A percentile compares a stretch with the other conserved stretches of the same genome.
Evolutionary conservation across 2,888 invertebrate species (phyloP).

Genomic region (Pachydiplax longipennis): DNA sequence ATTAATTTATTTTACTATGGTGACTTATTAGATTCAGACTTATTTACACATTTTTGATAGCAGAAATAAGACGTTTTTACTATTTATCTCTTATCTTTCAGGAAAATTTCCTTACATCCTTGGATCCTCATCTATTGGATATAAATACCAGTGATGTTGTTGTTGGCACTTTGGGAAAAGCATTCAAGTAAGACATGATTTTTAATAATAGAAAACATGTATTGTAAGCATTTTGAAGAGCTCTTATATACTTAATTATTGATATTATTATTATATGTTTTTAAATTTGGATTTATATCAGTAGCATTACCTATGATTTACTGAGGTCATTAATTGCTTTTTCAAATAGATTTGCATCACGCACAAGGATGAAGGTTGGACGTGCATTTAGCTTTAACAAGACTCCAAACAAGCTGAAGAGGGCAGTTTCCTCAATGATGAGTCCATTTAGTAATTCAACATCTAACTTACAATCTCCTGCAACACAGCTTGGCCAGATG

Average conservation of each 20-base stretch:
- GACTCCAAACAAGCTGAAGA: slow-evolving; percentile 91
- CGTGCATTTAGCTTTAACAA: slow-evolving; percentile 95
- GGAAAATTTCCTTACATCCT: slow-evolving; percentile 81
- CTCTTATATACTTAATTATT: neutral
- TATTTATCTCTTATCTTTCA: slow-evolving; percentile 58
- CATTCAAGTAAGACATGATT: slow-evolving; percentile 72
- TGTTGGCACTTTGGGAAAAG: slow-evolving; percentile 87
- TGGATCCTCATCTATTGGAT: slow-evolving; percentile 83
- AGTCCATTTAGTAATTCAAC: slow-evolving; percentile 83
- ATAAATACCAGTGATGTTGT: slow-evolving; percentile 88
- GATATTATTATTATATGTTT: neutral
- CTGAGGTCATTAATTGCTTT: neutral
- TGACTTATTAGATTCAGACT: too few relatives aligned
- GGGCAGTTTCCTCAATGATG: slow-evolving; percentile 95
- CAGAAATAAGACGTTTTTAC: too few relatives aligned
- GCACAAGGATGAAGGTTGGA: slow-evolving; percentile 86
- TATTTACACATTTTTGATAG: too few relatives aligned
- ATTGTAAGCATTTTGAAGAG: neutral
- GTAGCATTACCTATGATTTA: neutral
- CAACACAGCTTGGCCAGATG: slow-evolving; percentile 86
- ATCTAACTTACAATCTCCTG: slow-evolving; percentile 77
- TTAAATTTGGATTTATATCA: neutral
- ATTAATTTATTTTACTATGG: too few relatives aligned
- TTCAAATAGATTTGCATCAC: slow-evolving; percentile 70
- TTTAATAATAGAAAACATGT: neutral